Conservation (phyloP, 2,888 invertebrate species). For the Cheilosia vulpina region DNA sequence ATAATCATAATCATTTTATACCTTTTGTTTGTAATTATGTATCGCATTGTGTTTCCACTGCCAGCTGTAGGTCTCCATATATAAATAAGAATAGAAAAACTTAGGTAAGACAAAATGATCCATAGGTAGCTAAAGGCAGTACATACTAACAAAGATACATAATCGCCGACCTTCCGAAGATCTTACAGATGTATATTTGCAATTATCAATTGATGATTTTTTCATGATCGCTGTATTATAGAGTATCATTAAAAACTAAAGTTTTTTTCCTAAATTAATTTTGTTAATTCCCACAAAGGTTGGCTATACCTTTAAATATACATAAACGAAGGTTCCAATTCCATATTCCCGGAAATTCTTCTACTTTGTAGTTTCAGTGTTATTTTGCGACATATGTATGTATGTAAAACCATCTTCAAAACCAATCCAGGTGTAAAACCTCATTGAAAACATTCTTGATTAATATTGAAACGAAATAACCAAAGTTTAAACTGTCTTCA, state of each 20-base stretch:
- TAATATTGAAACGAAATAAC: too few species aligned
- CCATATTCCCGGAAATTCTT: too few species aligned
- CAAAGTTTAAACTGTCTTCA: too few species aligned
- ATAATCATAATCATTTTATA: too few species aligned
- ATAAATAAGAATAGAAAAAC: not conserved
- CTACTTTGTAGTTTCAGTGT: too few species aligned
- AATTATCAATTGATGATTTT: slow-evolving; percentile 15
- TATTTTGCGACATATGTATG: too few species aligned
- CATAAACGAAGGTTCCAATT: not conserved
- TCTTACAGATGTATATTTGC: slow-evolving; percentile 2
- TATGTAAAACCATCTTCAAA: too few species aligned
- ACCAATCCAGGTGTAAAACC: too few species aligned
- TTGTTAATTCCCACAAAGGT: not conserved
- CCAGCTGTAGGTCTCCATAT: not conserved
- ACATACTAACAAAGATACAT: not conserved
- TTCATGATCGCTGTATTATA: not conserved
- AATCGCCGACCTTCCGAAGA: slow-evolving; percentile 13
- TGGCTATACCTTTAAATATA: not conserved
- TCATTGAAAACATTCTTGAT: too few species aligned
- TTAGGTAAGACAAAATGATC: not conserved
- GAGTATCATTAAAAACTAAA: not conserved
- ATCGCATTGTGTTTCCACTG: too few species aligned
- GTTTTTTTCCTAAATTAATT: slow-evolving; percentile 5
- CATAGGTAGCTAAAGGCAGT: not conserved
- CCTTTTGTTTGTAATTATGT: too few species aligned